Percentiles rank a stretch among this genome's conserved stretches.
phyloP scores from a whole-genome alignment of 2,888 invertebrate species.

The Pseudococcus jackbeardsleyi region DNA sequence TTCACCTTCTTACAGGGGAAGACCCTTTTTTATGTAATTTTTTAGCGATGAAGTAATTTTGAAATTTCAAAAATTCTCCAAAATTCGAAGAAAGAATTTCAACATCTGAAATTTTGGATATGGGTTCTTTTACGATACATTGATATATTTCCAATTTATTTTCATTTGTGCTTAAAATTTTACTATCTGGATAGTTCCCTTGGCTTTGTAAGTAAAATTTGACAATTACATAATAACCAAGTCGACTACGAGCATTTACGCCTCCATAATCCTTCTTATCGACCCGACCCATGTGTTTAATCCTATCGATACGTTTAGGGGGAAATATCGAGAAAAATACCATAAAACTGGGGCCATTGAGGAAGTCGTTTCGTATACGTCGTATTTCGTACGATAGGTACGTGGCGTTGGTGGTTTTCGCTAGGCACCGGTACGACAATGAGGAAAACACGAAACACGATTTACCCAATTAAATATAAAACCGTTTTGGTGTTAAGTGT shows the following conservation, averaged over 20 bases:
- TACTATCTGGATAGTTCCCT: no score
- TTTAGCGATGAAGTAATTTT: no score
- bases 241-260: not conserved
- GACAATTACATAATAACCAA: not conserved
- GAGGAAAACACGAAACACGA: slow-evolving; percentile 38
- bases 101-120: no score
- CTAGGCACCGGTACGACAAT: not conserved
- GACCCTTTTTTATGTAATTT: no score
- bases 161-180: no score
- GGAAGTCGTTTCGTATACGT: not conserved
- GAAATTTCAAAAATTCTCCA: no score
- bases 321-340: not conserved
- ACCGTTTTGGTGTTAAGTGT: slow-evolving; percentile 20
- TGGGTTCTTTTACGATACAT: no score
- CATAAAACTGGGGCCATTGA: not conserved
- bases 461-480: slow-evolving; percentile 42
- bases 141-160: no score
- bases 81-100: no score
- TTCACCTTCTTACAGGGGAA: no score
- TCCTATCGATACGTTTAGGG: not conserved
- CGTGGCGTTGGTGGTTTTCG: no score
- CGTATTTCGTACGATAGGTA: not conserved
- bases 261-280: slow-evolving; percentile 1
- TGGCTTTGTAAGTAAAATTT: no score
- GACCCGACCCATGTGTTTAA: not conserved